These are phyloP conservation scores for Caenorhabditis doughertyi DNA, from an alignment of 2,888 invertebrate species.

Conservation along the genomic window DNA sequence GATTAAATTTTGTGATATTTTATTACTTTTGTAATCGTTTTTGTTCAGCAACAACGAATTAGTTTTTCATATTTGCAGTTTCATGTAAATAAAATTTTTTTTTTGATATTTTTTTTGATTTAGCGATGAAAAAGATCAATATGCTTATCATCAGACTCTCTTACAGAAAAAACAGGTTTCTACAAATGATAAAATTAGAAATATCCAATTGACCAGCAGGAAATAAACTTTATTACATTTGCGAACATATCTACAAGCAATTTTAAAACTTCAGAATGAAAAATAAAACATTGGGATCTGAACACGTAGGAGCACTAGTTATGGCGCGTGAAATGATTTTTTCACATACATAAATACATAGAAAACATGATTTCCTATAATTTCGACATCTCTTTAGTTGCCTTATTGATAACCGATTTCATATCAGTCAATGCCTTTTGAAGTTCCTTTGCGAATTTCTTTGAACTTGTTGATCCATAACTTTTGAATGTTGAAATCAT, in stretches of 20 bases:
- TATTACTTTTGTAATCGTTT: neutral
- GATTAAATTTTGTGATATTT: neutral
- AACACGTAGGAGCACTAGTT: slow-evolving; percentile 59
- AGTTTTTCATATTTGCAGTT: slow-evolving; percentile 2
- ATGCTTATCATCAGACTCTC: no score
- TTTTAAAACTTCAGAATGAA: neutral
- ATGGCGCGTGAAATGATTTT: slow-evolving; percentile 21
- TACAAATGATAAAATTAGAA: no score
- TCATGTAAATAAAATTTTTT: slow-evolving; percentile 21
- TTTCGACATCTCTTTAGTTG: slow-evolving; percentile 70
- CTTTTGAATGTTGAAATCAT: slow-evolving; percentile 80
- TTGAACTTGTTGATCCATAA: slow-evolving; percentile 77
- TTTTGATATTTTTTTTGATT: neutral
- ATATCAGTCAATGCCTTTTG: slow-evolving; percentile 75
- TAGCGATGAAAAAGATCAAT: no score
- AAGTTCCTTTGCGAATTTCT: slow-evolving; percentile 75
- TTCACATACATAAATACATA: neutral
- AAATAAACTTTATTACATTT: no score
- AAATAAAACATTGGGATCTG: slow-evolving; percentile 40
- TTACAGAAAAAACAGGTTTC: no score
- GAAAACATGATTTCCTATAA: slow-evolving; percentile 48
- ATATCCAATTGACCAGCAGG: no score
- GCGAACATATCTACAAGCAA: slow-evolving; percentile 46
- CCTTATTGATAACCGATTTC: slow-evolving; percentile 73
- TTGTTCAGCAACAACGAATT: slow-evolving; percentile 29